A percentile compares a stretch with the other conserved stretches of the same genome.
These are phyloP conservation scores for Peromyscus eremicus DNA, from an alignment of 2,797 vertebrate genomes.

Conservation along the genomic window DNA sequence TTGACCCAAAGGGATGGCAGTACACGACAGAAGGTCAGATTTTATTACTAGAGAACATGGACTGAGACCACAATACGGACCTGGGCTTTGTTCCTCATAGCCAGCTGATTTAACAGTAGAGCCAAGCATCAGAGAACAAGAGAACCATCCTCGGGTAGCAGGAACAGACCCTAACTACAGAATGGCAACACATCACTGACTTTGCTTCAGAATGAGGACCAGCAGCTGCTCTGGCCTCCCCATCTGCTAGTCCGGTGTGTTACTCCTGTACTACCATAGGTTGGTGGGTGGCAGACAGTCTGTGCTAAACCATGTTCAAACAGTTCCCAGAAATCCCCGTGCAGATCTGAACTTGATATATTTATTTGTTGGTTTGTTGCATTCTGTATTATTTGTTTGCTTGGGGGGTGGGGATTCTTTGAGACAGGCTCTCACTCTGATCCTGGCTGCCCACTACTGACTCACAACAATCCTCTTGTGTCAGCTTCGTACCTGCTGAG, in stretches of 20 bases:
- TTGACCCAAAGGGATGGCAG: neutral
- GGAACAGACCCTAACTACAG: neutral
- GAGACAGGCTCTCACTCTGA: neutral
- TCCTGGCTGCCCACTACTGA: neutral
- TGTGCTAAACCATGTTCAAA: neutral
- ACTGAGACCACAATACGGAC: neutral
- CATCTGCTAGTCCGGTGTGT: neutral
- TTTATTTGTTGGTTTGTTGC: neutral
- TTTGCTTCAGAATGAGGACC: neutral
- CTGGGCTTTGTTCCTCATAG: neutral
- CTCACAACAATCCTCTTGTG: neutral
- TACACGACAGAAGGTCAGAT: neutral
- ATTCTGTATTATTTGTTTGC: neutral
- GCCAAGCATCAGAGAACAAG: neutral
- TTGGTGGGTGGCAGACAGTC: neutral
- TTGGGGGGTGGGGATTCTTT: neutral
- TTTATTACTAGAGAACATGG: neutral
- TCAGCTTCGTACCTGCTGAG: neutral
- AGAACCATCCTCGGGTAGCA: neutral
- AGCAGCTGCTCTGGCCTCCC: too few species aligned
- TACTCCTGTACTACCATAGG: too few species aligned
- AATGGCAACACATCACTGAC: neutral
- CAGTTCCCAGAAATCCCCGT: neutral
- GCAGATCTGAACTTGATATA: neutral
- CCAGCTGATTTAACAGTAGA: neutral